A percentile compares a stretch with the other conserved stretches of the same genome.
phyloP scores from a whole-genome alignment of 2,797 vertebrate species.

The Falco cherrug region DNA sequence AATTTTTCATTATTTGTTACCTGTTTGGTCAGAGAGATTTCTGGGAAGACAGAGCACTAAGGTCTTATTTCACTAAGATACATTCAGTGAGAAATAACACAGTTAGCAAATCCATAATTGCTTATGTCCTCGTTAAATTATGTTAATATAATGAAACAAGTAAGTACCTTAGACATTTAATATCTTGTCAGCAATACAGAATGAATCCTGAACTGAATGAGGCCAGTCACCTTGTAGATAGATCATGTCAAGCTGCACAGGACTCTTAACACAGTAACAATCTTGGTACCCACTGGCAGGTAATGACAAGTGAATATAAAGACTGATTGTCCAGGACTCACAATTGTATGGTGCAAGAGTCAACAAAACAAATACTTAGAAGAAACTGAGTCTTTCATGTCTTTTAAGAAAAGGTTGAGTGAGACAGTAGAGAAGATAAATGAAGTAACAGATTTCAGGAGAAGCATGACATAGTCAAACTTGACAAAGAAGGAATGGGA shows the following conservation, averaged over 20 bases:
- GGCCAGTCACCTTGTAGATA: not conserved
- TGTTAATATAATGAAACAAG: not conserved
- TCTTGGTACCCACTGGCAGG: fast-evolving
- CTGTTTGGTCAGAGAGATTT: not conserved
- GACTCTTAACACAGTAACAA: not conserved
- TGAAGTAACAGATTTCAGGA: not conserved
- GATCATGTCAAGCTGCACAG: not conserved
- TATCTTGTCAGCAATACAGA: not conserved
- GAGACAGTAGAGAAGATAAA: not conserved
- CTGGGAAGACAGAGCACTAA: not conserved
- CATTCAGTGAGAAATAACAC: not conserved
- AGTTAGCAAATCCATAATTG: not conserved
- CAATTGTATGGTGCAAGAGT: not conserved
- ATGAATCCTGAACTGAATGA: not conserved
- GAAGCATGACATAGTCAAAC: not conserved
- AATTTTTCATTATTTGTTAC: not conserved
- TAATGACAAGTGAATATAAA: not conserved
- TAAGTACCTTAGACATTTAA: not conserved
- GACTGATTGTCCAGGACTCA: not conserved
- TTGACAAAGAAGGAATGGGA: not conserved
- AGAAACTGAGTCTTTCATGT: not conserved
- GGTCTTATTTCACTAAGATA: not conserved
- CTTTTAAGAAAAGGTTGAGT: not conserved
- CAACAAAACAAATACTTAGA: not conserved
- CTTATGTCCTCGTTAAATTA: not conserved